Evolutionary conservation across 2,113 vertebrate species (phyloP), one percentile per base, ranked within the genome.

Genomic region (Oreochromis spilurus): DNA sequence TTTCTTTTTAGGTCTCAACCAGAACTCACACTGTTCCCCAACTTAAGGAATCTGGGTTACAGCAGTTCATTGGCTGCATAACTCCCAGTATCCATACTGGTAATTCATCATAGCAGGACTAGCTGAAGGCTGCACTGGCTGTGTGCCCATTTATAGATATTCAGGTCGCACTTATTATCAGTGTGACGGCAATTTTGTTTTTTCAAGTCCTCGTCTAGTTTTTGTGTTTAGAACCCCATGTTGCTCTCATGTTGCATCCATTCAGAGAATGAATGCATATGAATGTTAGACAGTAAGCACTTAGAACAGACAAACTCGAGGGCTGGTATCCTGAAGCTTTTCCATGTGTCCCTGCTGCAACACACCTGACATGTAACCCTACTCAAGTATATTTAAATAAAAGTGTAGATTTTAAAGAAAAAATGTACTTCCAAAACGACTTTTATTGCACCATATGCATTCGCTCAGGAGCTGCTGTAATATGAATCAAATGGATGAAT

Each of bases 31-130:
- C 48, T 78, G 72, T 52, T 77, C 26, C 52, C 26, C 17, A 17
- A 8, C 26, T 10, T 17, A 2, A 19, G 14, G 40, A 82, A 80
- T 62, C 4, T 82, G 65, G 38, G 54, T 77, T 43, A 65, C 9
- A 60, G 54, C 62, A 26, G 1, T 26, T 72, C 8, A 24, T 72
- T 72, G 67, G 67, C 67, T 48, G 67, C 67, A 45, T 26, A 72
- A 26, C 38, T 57, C 29, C 40, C 10, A 13, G 26, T 6, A 11
- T 21, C 14, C 67, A 31, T 81, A 87, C 93, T 40, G 57, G 86
- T 90, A 38, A 21, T 40, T 78, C 87, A 45, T n/a, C 78, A 88
- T 87, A 9, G 6, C 57, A 89, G 55, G n/a, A 84, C 87, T 72
- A 31, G 4, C 72, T 79, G 62, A 48, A 75, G 24, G 67, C 9